Base-by-base conservation (phyloP, 2,888 invertebrate species). In the Terebella lapidaria region DNA sequence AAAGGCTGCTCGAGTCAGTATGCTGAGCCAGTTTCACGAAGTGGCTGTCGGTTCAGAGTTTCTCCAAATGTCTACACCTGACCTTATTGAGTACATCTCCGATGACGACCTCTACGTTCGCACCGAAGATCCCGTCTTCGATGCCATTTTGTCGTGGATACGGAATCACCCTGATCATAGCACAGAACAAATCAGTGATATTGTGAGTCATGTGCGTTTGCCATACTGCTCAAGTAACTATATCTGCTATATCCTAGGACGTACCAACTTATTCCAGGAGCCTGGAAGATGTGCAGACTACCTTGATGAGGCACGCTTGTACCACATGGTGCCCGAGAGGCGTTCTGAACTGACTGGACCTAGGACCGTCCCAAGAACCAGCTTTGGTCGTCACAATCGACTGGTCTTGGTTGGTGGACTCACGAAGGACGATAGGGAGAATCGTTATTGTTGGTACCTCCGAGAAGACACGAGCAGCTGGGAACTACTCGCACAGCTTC, bases 401-500 rank as follows among this genome's bases (percentile, higher is more conserved):
- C 55, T 64, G 26, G 56, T 64, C 25, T 42, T 60, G 3, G 52
- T 62, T 3, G 64, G 64, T 18, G 64, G 64, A n/a, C 60, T 62
- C 18, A 58, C 53, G 18, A 58, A 56, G 26, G 52, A 53, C 22
- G 47, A 60, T 25, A 42, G 49, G 42, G 60, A 61, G 46, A 61
- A 63, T 45, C 55, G 58, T n/a, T 56, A 53, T 54, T 62, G 64
- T 49, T 62, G 62, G 60, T 64, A 56, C 52, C 45, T 62, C 10
- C 55, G 56, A 35, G 58, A 54, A 24, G 60, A 60, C 20, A 56
- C 54, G 18, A 27, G 52, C 10, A 55, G 30, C 25, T 64, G 64
- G 64, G 62, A 64, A 25, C 56, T 60, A 27, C 51, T 64, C 22
- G 60, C 62, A 10, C 59, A 62, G 42, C 49, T 64, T 55, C 64